Evolutionary conservation across 2,113 vertebrate genomes (phyloP).

Genomic region (Petrocephalus microphthalmus): DNA sequence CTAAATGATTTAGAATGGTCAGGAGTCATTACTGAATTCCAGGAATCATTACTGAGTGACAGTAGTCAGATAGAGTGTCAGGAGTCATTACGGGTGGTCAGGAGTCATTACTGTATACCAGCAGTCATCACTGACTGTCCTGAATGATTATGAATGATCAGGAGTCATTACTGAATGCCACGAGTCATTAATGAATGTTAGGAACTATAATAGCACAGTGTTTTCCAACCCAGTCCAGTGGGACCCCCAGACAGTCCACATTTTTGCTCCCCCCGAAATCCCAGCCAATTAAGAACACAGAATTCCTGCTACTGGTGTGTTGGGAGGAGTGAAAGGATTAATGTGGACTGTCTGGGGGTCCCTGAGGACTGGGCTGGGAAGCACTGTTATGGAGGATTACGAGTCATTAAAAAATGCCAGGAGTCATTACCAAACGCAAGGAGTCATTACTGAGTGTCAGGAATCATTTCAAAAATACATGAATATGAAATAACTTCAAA

Average conservation of each 20-base stretch:
- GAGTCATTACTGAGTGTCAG: neutral
- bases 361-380: neutral
- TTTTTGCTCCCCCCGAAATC: neutral
- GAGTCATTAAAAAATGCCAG: too few species aligned
- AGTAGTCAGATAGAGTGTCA: too few species aligned
- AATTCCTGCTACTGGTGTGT: neutral
- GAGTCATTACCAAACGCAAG: neutral
- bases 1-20: neutral
- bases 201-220: neutral
- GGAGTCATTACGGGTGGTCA: neutral
- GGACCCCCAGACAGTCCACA: neutral
- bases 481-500: neutral
- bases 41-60: neutral
- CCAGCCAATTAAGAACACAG: neutral
- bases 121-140: neutral
- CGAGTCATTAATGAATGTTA: neutral
- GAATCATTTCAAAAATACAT: neutral
- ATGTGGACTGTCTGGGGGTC: neutral
- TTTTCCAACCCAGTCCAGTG: neutral
- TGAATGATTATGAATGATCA: neutral
- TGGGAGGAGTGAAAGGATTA: neutral
- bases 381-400: neutral
- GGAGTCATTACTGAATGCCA: neutral
- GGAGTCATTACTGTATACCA: neutral
- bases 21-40: neutral